A percentile compares a stretch with the other conserved stretches of the same genome.
Conservation (phyloP, 2,113 vertebrate genomes). For the Dolichallabes microphthalmus region DNA sequence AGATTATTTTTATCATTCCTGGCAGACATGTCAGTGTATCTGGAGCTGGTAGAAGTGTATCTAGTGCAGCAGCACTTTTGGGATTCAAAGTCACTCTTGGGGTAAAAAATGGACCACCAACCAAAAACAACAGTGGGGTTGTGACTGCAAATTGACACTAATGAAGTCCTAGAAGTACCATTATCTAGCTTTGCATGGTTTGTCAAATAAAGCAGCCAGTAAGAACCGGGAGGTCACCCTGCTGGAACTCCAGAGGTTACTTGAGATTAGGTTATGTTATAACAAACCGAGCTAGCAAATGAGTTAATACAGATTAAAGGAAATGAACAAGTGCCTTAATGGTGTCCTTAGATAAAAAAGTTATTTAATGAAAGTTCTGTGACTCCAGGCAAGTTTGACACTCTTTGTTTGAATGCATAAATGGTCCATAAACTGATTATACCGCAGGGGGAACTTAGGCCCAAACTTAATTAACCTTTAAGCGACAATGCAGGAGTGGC, state of each 20-base stretch:
- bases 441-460: neutral
- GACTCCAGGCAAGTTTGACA: neutral
- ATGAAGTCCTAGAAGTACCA: neutral
- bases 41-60: neutral
- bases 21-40: neutral
- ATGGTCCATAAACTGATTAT: constrained; percentile 1
- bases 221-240: neutral
- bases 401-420: neutral
- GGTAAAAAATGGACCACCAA: neutral
- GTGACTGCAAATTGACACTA: neutral
- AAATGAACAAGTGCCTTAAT: neutral
- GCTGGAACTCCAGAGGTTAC: neutral
- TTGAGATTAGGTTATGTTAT: neutral
- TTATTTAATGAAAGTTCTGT: neutral
- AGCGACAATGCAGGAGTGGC: neutral
- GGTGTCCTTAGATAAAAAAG: neutral
- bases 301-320: neutral
- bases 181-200: neutral
- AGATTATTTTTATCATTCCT: neutral
- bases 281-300: neutral
- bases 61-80: neutral
- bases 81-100: neutral
- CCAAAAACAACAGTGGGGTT: neutral
- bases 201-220: neutral
- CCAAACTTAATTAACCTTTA: neutral